A percentile compares a stretch with the other conserved stretches of the same genome.
Conservation (phyloP, 2,113 vertebrate species). For the Megatriorchis doriae region DNA sequence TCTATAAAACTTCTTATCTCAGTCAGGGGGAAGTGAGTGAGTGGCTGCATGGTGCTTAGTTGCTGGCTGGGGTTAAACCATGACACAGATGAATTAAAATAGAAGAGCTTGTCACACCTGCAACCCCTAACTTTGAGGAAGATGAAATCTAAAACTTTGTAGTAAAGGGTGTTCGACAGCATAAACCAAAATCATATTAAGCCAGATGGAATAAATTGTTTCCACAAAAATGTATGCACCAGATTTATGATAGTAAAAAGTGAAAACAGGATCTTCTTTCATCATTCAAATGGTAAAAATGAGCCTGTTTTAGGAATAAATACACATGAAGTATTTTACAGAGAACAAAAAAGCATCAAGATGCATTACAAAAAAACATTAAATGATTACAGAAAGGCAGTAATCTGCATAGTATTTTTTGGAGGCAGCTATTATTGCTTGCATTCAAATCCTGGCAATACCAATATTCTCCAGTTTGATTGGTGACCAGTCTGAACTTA, state of each 20-base stretch:
- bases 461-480: conserved; percentile 22
- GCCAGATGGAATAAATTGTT: not conserved
- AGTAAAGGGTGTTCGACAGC: not conserved
- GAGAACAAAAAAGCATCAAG: not conserved
- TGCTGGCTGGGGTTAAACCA: too few species aligned
- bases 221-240: not conserved
- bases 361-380: not conserved
- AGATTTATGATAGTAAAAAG: not conserved
- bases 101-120: not conserved
- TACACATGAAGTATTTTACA: not conserved
- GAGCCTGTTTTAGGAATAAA: not conserved
- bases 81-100: not conserved
- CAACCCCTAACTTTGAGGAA: not conserved
- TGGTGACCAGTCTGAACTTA: conserved; percentile 27
- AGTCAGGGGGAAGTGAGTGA: too few species aligned
- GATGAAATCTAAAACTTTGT: not conserved
- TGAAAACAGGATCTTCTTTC: not conserved
- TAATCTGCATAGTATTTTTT: not conserved
- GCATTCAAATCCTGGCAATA: conserved; percentile 19
- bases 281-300: not conserved
- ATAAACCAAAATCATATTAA: not conserved
- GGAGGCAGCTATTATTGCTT: not conserved
- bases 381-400: not conserved
- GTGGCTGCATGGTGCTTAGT: too few species aligned
- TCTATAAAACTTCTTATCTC: too few species aligned